Evolutionary conservation across 2,797 vertebrate species (phyloP), one percentile per base, ranked within the genome.

Genomic region (Otus scops): DNA sequence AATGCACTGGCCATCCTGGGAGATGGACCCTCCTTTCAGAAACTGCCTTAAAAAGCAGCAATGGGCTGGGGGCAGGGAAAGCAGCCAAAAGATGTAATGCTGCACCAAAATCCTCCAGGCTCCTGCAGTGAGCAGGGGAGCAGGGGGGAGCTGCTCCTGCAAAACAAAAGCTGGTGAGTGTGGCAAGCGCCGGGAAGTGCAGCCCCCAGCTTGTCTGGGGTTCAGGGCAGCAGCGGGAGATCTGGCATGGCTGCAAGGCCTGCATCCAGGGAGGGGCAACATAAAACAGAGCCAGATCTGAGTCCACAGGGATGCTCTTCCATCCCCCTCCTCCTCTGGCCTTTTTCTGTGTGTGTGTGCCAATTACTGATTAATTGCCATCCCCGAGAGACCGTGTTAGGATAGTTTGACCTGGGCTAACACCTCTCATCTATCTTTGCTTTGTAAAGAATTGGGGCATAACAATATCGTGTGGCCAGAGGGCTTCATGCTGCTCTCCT

Each of bases 171-270:
- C 81, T 89, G 39, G 10, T 0, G 20, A 89, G 15, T 1, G 0
- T 4, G 4, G 17, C 32, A 3, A 2, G 28, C 3, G 1, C 1
- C 13, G 27, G 18, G 13, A 9, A 64, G 9, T 0, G 1, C 27
- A 65, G 18, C 32, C 23, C 20, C 9, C 12, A 24, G 13, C 20
- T 34, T 50, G 11, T 21, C 53, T 1, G 1, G 34, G 23, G 3
- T 13, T 76, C 1, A 1, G 32, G 64, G 11, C 51, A 47, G 68
- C 1, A 1, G 8, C 22, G 27, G 32, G 30, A 48, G 22, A 48
- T 12, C 48, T 48, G 7, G 30, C 43, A 22, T 2, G 3, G 27
- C 34, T 77, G 26, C 12, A 60, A 36, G 30, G 68, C 56, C 26
- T 54, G 48, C 28, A 24, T 13, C 7, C 1, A 1, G 36, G 38